Evolutionary conservation across 2,113 vertebrate genomes (phyloP), one percentile per base, ranked within the genome.

Genomic region (Lichenostomus cassidix): DNA sequence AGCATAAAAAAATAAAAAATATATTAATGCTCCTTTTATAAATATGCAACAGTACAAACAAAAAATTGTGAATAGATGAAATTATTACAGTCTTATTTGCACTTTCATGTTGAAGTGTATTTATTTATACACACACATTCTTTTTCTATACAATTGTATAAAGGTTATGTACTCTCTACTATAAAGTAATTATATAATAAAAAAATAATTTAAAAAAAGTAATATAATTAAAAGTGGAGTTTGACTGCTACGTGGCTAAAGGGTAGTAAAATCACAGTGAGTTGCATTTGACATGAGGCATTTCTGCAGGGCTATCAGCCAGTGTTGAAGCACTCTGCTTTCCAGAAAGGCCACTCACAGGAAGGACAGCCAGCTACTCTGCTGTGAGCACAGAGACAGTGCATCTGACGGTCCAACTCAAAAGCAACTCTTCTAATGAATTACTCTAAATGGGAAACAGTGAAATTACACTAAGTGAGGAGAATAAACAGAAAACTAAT

Each of bases 341-440:
- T 93, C 42, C 55, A 95, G 50, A 90, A 93, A 76, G 60, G 33
- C 63, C 52, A 46, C 76, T 91, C n/a, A 83, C 2, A 52, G 35
- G 55, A 81, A 92, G 80, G 52, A 90, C 76, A 87, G 11, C 42
- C 47, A 67, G 46, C 37, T 69, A 39, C 0, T 0, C 16, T 67
- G 47, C 16, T 1, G 0, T 47, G n/a, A 92, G 33, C 17, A 70
- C 56, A 46, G 20, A 62, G 22, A 25, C 27, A 71, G 14, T 39
- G 21, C 53, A 62, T 95, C 88, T 93, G 59, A 90, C 28, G 58
- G 49, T 67, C 15, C 55, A 55, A 29, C 39, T 77, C 35, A 63
- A 70, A 82, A 70, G 17, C 21, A 70, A 89, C 87, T 86, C 41
- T 4, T 52, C 39, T 85, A 90, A 87, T 79, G 64, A 83, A 73